Conservation (phyloP, 2,113 vertebrate species). For the Morone chrysops region DNA sequence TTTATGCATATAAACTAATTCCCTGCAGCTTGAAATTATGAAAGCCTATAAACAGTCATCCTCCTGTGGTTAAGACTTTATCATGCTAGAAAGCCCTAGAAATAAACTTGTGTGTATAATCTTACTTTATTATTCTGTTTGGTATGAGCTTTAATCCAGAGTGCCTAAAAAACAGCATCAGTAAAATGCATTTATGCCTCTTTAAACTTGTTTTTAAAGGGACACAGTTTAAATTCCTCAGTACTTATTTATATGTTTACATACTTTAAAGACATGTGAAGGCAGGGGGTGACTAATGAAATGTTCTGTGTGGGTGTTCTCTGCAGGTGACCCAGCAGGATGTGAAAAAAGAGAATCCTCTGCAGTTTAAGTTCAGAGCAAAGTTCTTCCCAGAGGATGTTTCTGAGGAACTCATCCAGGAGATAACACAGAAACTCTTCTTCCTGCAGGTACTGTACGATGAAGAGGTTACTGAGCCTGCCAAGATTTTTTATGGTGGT, state of each 20-base stretch:
- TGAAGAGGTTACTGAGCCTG: background rate
- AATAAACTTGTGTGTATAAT: background rate
- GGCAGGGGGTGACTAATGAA: background rate
- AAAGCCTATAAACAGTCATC: background rate
- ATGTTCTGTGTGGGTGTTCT: background rate
- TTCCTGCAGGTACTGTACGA: constrained; percentile 92
- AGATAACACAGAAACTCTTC: constrained; percentile 98
- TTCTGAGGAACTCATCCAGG: constrained; percentile 98
- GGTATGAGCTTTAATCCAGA: background rate
- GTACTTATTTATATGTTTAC: background rate
- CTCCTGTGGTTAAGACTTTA: background rate
- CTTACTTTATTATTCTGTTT: constrained; percentile 18
- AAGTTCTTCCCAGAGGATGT: constrained; percentile 99
- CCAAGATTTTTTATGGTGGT: background rate
- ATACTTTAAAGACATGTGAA: background rate
- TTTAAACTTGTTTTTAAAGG: background rate
- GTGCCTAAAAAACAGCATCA: background rate
- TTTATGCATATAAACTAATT: background rate
- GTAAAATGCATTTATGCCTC: background rate
- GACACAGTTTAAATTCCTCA: too few relatives aligned
- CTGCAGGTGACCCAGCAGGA: constrained; percentile 96
- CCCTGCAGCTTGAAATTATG: background rate
- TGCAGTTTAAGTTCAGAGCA: constrained; percentile 97
- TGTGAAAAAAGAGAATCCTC: constrained; percentile 96
- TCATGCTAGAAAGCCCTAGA: background rate